phyloP scores from a whole-genome alignment of 2,797 vertebrate genomes.

The Danio choprae region DNA sequence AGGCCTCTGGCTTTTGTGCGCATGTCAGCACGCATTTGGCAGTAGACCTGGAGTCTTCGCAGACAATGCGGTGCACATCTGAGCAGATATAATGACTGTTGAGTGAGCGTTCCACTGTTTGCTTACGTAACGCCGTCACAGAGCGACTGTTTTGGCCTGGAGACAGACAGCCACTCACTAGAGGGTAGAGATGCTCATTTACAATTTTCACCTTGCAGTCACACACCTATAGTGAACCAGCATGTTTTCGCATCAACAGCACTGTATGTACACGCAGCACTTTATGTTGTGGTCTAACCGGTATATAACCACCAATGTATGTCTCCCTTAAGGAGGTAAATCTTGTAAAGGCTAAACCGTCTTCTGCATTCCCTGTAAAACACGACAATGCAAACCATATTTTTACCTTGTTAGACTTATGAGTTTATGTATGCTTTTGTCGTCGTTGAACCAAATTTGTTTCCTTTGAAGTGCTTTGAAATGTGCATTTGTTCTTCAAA shows the following conservation, averaged over 20 bases:
- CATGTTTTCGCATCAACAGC: slow-evolving; percentile 7
- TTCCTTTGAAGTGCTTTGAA: no score
- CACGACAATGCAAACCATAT: no score
- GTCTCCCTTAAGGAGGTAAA: slow-evolving; percentile 6
- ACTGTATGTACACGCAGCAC: not conserved
- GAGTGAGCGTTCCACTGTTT: slow-evolving; percentile 68
- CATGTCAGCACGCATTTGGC: slow-evolving; percentile 17
- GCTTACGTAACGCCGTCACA: slow-evolving; percentile 75
- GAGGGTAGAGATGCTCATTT: slow-evolving; percentile 12
- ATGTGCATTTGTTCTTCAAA: no score
- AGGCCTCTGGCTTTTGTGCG: not conserved
- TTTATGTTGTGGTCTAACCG: slow-evolving; percentile 35
- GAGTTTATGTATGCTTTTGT: no score
- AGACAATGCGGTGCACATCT: slow-evolving; percentile 31
- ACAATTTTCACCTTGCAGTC: slow-evolving; percentile 19
- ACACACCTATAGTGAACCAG: not conserved
- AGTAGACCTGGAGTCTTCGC: slow-evolving; percentile 9
- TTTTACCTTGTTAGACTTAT: no score
- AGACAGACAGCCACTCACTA: slow-evolving; percentile 60
- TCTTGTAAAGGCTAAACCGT: slow-evolving; percentile 1
- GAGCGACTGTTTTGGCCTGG: slow-evolving; percentile 69
- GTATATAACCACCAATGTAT: not conserved
- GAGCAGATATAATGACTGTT: slow-evolving; percentile 60
- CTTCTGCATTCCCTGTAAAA: not conserved
- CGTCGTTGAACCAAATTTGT: no score